Evolutionary conservation across 2,113 vertebrate genomes (phyloP), one percentile per base, ranked within the genome.

Genomic region (Corvus moneduloides): DNA sequence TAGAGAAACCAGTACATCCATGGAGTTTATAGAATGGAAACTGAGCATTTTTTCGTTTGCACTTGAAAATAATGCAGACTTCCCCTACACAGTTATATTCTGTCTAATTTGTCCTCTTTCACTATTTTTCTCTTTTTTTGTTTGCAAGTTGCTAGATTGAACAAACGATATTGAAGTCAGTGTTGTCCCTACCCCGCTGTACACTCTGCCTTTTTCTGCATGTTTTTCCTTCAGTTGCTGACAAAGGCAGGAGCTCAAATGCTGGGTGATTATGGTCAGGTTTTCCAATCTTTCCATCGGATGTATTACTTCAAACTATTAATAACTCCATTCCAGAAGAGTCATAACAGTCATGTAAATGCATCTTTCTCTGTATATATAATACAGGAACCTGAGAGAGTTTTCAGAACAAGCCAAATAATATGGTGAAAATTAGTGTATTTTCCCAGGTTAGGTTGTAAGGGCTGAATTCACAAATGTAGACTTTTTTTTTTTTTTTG

Each of bases 381-480:
- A 77, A 72, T 59, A 64, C 30, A 73, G 63, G 33, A 67, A 76
- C 52, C 80, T 76, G n/a, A 73, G 76, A 91, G 61, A 84, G 72
- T 90, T 92, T 96, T 68, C 62, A 69, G 86, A 93, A 79, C 51
- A 84, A 96, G 54, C 44, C 51, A 54, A 52, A 68, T 84, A 93
- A 88, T 43, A 27, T 13, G 54, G 68, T 52, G 41, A 52, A 87
- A 85, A 90, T 5, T 2, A 56, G 76, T 75, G 51, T 80, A 21
- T 96, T 94, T 94, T 95, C 56, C 55, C 62, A 52, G 83, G 39
- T 82, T 84, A 54, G 43, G 17, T 33, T 93, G 55, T 83, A 61
- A 78, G 44, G 58, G 58, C 43, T 92, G 77, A 93, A 89, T 90
- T 84, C 33, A 67, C 74, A 73, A 83, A 81, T 30, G 79, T 23